A percentile compares a stretch with the other conserved stretches of the same genome.
Conservation (phyloP, 92 coral and sea anemone species). For the Meandrina meandrites region DNA sequence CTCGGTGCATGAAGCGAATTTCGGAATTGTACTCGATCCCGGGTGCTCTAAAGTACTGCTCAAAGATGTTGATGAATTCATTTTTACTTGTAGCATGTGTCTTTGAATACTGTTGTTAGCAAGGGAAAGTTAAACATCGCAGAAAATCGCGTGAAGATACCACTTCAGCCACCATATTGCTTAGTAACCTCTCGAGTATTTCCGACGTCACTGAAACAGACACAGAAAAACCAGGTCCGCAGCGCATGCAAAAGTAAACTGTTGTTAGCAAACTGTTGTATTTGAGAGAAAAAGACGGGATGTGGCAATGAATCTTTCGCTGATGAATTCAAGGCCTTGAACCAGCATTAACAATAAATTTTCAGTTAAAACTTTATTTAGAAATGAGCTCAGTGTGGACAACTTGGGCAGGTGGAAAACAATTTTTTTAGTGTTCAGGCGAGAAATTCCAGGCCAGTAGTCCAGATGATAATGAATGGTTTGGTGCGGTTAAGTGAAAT, state of each 20-base stretch:
- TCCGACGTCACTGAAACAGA: neutral
- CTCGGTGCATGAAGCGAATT: neutral
- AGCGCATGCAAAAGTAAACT: neutral
- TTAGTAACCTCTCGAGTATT: conserved; percentile 26
- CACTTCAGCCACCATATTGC: conserved; percentile 29
- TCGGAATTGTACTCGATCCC: neutral
- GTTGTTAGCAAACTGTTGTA: no score
- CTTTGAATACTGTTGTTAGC: neutral
- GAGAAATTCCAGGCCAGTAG: no score
- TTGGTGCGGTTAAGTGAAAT: neutral
- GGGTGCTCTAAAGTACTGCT: neutral
- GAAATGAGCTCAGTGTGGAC: no score
- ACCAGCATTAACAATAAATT: no score
- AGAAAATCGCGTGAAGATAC: neutral
- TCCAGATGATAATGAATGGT: no score
- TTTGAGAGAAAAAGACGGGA: neutral
- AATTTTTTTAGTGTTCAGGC: no score
- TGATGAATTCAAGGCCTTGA: neutral
- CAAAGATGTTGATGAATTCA: neutral
- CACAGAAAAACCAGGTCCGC: neutral
- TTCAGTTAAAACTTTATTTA: no score
- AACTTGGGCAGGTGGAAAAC: no score
- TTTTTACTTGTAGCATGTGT: neutral
- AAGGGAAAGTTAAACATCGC: neutral
- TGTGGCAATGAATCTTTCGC: neutral